Base-by-base conservation (phyloP, 1,140 invertebrate species). In the Drosophila quadrilineata region DNA sequence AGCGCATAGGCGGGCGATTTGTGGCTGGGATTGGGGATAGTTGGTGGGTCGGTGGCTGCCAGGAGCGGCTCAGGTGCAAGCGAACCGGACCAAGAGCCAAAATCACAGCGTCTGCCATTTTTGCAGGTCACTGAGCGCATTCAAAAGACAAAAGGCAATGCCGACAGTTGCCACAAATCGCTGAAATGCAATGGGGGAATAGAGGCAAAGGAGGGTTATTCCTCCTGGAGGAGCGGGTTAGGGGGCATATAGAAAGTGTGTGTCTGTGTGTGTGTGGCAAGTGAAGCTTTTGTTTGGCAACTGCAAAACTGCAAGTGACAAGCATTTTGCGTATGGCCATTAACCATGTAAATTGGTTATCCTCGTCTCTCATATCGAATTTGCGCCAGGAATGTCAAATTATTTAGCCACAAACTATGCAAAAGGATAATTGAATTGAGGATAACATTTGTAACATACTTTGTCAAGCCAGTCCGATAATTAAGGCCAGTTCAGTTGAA, bases 41-140 rank as follows among this genome's bases (percentile, higher is more conserved):
- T 3, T 1, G 6, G 9, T 3, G 14, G 33, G 16, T 4, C 10
- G 22, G 1, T 16, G 19, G 19, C 5, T 6, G 24, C 9, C 12
- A 26, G 3, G 3, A 26, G 46, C 40, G 49, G 14, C 40, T 31
- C 50, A 68, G 52, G 62, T 64, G 53, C 62, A 41, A 26, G 41
- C 33, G 22, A 40, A 36, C 8, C 10, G 46, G 22, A 50, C 43
- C 41, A 58, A 49, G 22, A 64, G 56, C 72, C 66, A 85, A 84
- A 85, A 76, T 52, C 59, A 58, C 26, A 68, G 62, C 71, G 79
- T 85, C 79, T 85, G 80, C 79, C 75, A 79, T 85, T 85, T 85
- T 85, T 74, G 80, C 79, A 85, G 79, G 79, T 85, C 79, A 85
- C 80, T 85, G 79, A 67, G 79, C 79, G 75, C 67, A 79, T 59